Base-by-base conservation (phyloP, 2,888 invertebrate species). In the Brenthis hecate region DNA sequence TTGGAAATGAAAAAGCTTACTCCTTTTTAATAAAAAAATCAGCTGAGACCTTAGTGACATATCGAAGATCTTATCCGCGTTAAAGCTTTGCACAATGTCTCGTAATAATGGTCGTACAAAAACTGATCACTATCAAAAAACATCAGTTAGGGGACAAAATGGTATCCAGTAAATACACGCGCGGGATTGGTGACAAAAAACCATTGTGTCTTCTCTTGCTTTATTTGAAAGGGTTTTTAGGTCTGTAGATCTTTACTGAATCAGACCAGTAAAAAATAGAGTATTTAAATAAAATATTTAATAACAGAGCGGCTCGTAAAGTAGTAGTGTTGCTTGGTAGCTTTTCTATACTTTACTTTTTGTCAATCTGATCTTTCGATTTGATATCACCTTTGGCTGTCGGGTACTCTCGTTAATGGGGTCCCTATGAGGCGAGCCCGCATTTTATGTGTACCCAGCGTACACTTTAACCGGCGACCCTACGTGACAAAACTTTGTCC, bases 401-500 rank as follows among this genome's bases (percentile, higher is more conserved):
- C 79, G 87, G 86, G 88, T 85, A 91, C 89, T 91, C 89, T 87
- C 85, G 84, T 89, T 92, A 92, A 92, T 92, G 88, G 90, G 86
- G 88, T 89, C 89, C 90, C 89, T 90, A 91, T 88, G 87, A 87
- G 82, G 83, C 84, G 82, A 82, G 84, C 91, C 91, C 91, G 91
- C 89, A 91, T 92, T 92, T 88, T 89, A 85, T 91, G 85, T 85
- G 82, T 83, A 81, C 85, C 71, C 64, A 83, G 85, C 87, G 89
- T 90, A 86, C 81, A 78, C 76, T 79, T 76, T 77, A 75, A 77
- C 83, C 81, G 75, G 77, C 85, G 89, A 85, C 91, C 91, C 91
- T 91, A 92, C 91, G 92, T 91, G 92, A 91, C 91, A 92, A 91
- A 89, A 91, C 88, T 90, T 88, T 87, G 89, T 91, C 91, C 92